Conservation (phyloP, 2,797 vertebrate species). For the Pteronotus mesoamericanus region DNA sequence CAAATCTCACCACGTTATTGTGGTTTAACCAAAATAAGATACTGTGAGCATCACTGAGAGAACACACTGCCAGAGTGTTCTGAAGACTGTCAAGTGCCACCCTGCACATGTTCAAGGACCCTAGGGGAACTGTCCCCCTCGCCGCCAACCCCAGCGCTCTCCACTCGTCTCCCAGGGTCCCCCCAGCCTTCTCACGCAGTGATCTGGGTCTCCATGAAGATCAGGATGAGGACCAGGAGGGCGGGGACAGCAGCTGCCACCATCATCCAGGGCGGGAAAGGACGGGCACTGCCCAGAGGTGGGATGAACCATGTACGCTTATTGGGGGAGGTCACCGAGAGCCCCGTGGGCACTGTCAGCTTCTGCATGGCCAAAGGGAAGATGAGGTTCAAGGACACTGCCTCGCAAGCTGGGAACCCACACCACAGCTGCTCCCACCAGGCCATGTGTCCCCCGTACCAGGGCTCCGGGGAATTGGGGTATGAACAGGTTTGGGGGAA, state of each 20-base stretch:
- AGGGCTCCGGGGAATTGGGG: not conserved
- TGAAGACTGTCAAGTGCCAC: slow-evolving; percentile 36
- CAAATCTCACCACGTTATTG: slow-evolving; percentile 24
- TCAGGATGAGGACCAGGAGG: slow-evolving; percentile 96
- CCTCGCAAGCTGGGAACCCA: not conserved
- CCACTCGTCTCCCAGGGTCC: accelerated
- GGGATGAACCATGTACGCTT: slow-evolving; percentile 97
- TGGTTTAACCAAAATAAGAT: slow-evolving; percentile 33
- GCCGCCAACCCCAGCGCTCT: not conserved
- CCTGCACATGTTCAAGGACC: not conserved
- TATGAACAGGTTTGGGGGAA: not conserved
- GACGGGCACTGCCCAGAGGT: slow-evolving; percentile 92
- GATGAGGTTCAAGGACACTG: not conserved
- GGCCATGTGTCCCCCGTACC: not conserved
- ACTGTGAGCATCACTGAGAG: not conserved
- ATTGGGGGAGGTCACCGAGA: slow-evolving; percentile 94
- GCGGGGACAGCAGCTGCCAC: slow-evolving; percentile 93
- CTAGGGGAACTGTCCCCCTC: not conserved
- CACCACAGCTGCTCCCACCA: not conserved
- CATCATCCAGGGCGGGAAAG: slow-evolving; percentile 98
- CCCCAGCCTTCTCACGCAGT: slow-evolving; percentile 89
- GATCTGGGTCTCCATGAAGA: slow-evolving; percentile 99
- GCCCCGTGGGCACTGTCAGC: slow-evolving; percentile 93
- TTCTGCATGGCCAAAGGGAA: slow-evolving; percentile 84
- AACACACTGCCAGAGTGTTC: not conserved